Conservation (phyloP, 2,888 invertebrate genomes). For the Parascotia fuliginaria region DNA sequence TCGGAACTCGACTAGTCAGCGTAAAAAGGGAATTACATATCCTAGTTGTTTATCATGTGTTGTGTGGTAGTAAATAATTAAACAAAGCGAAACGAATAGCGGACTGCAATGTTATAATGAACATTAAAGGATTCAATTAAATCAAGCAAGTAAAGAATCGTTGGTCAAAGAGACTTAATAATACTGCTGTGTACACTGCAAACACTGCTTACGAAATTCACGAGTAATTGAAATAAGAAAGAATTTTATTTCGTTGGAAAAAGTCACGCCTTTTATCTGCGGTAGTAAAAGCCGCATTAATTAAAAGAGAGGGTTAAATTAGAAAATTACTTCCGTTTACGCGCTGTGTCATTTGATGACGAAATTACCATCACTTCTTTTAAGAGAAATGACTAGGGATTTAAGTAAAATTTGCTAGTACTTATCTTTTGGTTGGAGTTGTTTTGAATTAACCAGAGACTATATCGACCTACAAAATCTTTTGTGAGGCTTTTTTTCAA, state of each 20-base stretch:
- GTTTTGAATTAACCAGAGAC: too few species aligned
- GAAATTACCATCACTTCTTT: neutral
- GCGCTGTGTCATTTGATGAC: neutral
- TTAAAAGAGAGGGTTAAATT: conserved; percentile 6
- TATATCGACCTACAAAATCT: too few species aligned
- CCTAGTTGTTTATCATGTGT: conserved; percentile 49
- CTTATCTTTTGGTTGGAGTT: too few species aligned
- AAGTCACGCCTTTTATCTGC: conserved; percentile 5
- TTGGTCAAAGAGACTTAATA: conserved; percentile 37
- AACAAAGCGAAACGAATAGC: conserved; percentile 41
- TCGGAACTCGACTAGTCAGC: conserved; percentile 35
- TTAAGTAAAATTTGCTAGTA: too few species aligned
- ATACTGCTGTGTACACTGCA: conserved; percentile 25
- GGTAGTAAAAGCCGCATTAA: conserved; percentile 10
- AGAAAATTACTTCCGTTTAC: conserved; percentile 8
- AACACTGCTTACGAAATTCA: conserved; percentile 34
- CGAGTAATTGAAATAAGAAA: conserved; percentile 27
- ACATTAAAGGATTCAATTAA: conserved; percentile 32
- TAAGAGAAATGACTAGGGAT: too few species aligned
- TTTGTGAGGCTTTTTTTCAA: too few species aligned
- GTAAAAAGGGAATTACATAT: conserved; percentile 42
- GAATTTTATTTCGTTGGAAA: conserved; percentile 18
- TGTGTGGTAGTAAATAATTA: conserved; percentile 46
- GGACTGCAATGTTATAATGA: conserved; percentile 33
- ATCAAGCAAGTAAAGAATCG: conserved; percentile 25